These are phyloP conservation scores for Dolichoris vasculosae DNA, from an alignment of 1,140 invertebrate species.

Conservation along the genomic window DNA sequence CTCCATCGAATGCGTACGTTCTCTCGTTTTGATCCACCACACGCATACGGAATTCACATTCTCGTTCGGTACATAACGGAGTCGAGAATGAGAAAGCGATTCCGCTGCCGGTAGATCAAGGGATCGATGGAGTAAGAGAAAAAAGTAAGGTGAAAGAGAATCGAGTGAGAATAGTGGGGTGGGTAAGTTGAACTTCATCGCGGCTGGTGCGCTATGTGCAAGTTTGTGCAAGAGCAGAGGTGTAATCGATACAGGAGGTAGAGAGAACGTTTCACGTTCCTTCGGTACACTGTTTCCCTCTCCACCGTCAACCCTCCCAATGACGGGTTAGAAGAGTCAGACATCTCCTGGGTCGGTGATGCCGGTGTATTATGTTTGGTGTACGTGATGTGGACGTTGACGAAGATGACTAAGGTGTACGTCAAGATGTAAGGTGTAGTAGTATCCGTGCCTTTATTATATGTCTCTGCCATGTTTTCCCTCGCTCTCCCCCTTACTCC, in stretches of 20 bases:
- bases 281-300: conserved; percentile 52
- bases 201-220: neutral
- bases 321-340: neutral
- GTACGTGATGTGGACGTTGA: conserved; percentile 58
- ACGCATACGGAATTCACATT: neutral
- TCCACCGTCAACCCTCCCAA: neutral
- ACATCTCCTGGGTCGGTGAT: conserved; percentile 9
- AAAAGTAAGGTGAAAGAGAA: conserved; percentile 31
- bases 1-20: neutral
- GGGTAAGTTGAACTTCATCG: conserved; percentile 40
- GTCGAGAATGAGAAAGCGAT: neutral
- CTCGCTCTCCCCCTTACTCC: neutral
- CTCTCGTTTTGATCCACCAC: neutral
- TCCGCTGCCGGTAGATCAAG: neutral
- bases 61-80: neutral
- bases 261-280: conserved; percentile 58
- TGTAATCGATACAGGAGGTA: conserved; percentile 60
- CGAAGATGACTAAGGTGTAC: conserved; percentile 43
- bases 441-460: conserved; percentile 40
- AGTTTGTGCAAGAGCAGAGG: neutral
- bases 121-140: conserved; percentile 30
- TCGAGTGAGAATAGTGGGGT: conserved; percentile 22
- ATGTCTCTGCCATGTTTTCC: neutral
- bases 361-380: conserved; percentile 48
- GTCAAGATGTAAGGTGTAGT: too few relatives aligned